phyloP scores from a whole-genome alignment of 2,113 vertebrate species.

The Dasypus novemcinctus region DNA sequence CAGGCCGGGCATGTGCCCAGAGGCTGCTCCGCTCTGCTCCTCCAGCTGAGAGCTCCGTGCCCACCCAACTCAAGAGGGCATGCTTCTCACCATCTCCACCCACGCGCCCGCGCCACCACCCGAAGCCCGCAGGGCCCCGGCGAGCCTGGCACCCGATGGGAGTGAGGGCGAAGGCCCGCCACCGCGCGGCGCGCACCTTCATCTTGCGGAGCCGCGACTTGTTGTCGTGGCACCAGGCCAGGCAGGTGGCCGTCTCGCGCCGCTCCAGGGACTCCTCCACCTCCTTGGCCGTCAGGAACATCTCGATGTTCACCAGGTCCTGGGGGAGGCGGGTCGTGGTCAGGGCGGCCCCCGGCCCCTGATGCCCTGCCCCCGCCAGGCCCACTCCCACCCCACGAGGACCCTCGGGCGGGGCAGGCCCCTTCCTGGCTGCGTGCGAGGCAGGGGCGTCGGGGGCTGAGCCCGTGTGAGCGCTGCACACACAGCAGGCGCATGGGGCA shows the following conservation, averaged over 20 bases:
- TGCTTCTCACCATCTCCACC: too few species aligned
- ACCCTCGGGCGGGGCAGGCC: too few species aligned
- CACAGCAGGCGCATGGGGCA: too few species aligned
- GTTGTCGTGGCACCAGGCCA: constrained; percentile 99
- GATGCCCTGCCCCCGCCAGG: too few species aligned
- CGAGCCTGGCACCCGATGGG: neutral
- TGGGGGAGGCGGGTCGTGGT: constrained; percentile 62
- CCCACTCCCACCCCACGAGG: too few species aligned
- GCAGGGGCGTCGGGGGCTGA: too few species aligned
- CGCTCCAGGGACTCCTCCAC: constrained; percentile 98
- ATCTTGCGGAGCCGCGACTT: constrained; percentile 99
- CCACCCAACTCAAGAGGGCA: too few species aligned
- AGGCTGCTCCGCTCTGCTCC: too few species aligned
- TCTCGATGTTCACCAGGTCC: constrained; percentile 99
- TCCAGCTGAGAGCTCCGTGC: too few species aligned
- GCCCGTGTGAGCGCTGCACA: too few species aligned
- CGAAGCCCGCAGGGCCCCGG: neutral
- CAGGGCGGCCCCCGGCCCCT: neutral
- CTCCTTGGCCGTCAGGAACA: constrained; percentile 99
- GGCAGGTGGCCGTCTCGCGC: constrained; percentile 96
- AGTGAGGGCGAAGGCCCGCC: neutral
- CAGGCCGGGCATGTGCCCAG: too few species aligned
- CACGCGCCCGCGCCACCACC: neutral
- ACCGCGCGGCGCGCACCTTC: constrained; percentile 83
- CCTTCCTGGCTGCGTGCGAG: too few species aligned